Base-by-base conservation (phyloP, 2,113 vertebrate species). In the Sardina pilchardus region DNA sequence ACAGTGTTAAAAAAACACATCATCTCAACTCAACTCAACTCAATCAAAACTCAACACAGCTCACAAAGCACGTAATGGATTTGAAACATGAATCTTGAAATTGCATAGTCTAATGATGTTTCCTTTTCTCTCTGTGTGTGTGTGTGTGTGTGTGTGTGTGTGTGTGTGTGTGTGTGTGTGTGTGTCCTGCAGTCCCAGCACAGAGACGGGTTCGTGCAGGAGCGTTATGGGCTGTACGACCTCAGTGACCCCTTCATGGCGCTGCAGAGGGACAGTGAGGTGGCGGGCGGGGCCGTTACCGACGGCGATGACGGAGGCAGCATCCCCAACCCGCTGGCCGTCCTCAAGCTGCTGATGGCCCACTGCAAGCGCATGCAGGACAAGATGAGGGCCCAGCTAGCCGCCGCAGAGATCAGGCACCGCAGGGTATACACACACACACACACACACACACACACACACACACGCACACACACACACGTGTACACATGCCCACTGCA, bases 361-460 rank as follows among this genome's bases (percentile, higher is more conserved):
- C 98, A 99, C 78, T 99, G 98, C 92, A 99, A 97, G 93, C 96
- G 93, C 81, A 99, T 99, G 97, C 98, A 99, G 92, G 98, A 99
- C 84, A 97, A 96, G 86, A 98, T 99, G 97, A 93, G 98, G 92
- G 96, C 96, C 80, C 98, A 99, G 59, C 91, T 99, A 81, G 96
- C 97, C 1, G 97, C 97, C 0, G 96, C 97, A 0, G 98, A 99
- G 91, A 98, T 94, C 94, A 91, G 98, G 45, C 98, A 99, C 94
- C 96, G 96, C 48, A 95, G 97, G 97, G 98, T 99, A 63, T 92
- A 26, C 24, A 67, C 59, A 67, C 59, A 67, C 59, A 67, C 59
- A 67, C 59, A 26, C 59, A 26, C 59, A 67, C 59, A 26, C 59
- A 67, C 24, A 26, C 59, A 26, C 59, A 67, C n/a, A 67, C 59